Percentiles rank a stretch among this genome's conserved stretches.
phyloP scores from a whole-genome alignment of 92 coral and sea anemone species.

The Actinernus sp. region DNA sequence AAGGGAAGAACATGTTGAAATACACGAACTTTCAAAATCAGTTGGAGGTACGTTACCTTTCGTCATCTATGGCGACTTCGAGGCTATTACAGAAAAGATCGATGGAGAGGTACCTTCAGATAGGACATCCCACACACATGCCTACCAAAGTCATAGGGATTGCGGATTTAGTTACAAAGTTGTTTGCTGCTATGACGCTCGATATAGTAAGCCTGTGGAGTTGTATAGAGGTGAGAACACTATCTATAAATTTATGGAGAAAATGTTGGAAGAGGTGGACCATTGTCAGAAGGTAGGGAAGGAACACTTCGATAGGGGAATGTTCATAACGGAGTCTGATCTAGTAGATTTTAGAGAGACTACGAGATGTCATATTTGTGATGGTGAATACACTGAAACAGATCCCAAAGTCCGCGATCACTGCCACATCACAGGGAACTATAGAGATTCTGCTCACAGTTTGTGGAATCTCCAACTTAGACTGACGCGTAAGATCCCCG shows the following conservation, averaged over 20 bases:
- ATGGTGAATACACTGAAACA: background rate
- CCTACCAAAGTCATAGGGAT: conserved; percentile 9
- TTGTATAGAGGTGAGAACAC: conserved; percentile 11
- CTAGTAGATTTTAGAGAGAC: background rate
- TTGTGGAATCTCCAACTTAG: conserved; percentile 11
- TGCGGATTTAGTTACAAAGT: conserved; percentile 3
- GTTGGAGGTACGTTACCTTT: too few species aligned
- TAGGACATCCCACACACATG: background rate
- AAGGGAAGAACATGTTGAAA: conserved; percentile 7
- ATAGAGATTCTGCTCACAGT: conserved; percentile 19
- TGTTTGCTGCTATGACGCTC: background rate
- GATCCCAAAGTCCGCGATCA: too few species aligned
- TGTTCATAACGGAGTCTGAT: background rate
- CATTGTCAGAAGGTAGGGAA: background rate
- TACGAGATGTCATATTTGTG: conserved; percentile 3
- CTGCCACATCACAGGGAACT: conserved; percentile 26
- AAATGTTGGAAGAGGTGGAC: background rate
- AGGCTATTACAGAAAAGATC: conserved; percentile 7
- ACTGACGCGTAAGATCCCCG: conserved; percentile 28
- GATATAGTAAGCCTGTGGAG: background rate
- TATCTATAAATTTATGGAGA: background rate
- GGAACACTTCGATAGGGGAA: background rate
- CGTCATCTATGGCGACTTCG: conserved; percentile 26
- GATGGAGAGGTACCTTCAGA: background rate
- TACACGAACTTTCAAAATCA: too few species aligned